Conservation (phyloP, 2,113 vertebrate genomes). For the Naja naja region DNA sequence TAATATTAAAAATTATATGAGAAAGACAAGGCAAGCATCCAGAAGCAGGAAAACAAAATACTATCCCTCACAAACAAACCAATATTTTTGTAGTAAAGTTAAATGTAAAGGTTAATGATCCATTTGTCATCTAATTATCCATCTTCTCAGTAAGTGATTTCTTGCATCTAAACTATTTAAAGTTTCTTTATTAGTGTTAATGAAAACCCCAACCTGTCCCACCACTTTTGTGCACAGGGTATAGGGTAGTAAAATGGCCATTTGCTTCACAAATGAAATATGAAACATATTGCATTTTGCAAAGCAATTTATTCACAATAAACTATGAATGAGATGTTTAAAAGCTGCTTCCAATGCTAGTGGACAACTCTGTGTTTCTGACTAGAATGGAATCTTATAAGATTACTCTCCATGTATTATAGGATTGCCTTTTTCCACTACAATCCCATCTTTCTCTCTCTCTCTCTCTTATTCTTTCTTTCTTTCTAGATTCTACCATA, state of each 20-base stretch:
- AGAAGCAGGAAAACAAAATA: background rate
- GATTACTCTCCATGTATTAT: background rate
- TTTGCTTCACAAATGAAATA: background rate
- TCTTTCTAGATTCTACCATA: background rate
- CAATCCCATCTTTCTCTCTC: background rate
- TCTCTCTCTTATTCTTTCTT: background rate
- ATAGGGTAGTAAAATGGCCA: background rate
- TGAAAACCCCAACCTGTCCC: background rate
- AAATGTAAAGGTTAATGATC: background rate
- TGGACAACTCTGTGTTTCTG: background rate
- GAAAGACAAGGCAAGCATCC: background rate
- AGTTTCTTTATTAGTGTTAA: background rate
- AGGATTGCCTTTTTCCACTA: background rate
- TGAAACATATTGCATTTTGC: background rate
- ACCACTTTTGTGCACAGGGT: too few relatives aligned
- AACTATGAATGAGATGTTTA: background rate
- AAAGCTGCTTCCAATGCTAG: background rate
- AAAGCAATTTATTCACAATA: background rate
- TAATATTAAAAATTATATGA: background rate
- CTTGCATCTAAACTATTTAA: background rate
- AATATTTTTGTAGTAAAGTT: background rate
- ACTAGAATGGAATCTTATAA: background rate
- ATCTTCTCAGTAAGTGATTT: background rate
- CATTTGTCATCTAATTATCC: background rate
- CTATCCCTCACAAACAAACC: background rate